These are phyloP conservation scores for Mimas tiliae DNA, from an alignment of 2,888 invertebrate genomes.

Conservation along the genomic window DNA sequence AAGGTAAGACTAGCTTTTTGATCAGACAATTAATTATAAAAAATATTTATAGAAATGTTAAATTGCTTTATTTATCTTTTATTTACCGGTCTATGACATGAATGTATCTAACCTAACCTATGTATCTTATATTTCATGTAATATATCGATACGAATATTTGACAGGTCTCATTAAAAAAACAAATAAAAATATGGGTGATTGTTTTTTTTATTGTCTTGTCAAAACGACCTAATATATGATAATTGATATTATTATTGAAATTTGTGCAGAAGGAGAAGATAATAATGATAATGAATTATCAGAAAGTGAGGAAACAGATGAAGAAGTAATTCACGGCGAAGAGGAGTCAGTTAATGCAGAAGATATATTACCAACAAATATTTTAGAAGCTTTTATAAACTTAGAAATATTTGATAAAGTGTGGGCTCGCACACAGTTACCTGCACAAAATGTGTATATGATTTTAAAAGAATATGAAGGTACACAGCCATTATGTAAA, in stretches of 20 bases:
- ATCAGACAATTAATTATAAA: neutral
- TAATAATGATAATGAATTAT: conserved; percentile 55
- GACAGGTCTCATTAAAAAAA: no score
- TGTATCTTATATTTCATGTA: no score
- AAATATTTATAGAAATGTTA: neutral
- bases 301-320: conserved; percentile 69
- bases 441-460: conserved; percentile 83
- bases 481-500: conserved; percentile 74
- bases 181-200: no score
- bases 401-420: conserved; percentile 85
- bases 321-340: conserved; percentile 77
- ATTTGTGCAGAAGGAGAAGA: conserved; percentile 60
- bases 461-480: conserved; percentile 80
- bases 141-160: no score
- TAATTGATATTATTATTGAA: neutral
- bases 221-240: no score
- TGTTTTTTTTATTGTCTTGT: no score
- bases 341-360: conserved; percentile 61
- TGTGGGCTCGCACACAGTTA: conserved; percentile 79
- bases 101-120: no score
- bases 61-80: no score
- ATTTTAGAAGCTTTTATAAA: conserved; percentile 86
- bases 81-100: no score
- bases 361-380: conserved; percentile 83
- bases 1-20: conserved; percentile 73